A percentile compares a stretch with the other conserved stretches of the same genome.
phyloP scores from a whole-genome alignment of 2,113 vertebrate genomes.

The Ranitomeya variabilis region DNA sequence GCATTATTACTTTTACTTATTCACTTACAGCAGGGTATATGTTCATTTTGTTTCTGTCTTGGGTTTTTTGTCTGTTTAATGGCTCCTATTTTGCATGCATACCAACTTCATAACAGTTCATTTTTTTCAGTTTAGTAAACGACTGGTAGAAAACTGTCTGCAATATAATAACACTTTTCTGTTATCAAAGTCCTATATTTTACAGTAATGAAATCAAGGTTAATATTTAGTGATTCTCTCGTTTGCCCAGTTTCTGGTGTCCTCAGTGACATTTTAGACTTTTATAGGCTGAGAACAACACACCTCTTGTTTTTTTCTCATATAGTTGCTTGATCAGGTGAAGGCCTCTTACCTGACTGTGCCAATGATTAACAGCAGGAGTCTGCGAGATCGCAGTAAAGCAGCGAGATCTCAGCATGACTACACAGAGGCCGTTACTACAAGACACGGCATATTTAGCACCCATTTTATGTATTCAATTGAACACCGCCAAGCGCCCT shows the following conservation, averaged over 20 bases:
- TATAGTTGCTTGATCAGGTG: background rate
- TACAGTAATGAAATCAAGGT: background rate
- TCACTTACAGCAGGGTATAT: no score
- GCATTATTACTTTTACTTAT: no score
- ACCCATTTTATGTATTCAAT: background rate
- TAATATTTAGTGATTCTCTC: conserved; percentile 35
- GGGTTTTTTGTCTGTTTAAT: no score
- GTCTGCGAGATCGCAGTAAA: background rate
- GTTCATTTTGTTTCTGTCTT: no score
- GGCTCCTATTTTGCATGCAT: no score
- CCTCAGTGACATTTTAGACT: conserved; percentile 21
- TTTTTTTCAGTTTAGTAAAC: no score
- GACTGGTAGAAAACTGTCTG: background rate
- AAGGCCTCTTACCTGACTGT: conserved; percentile 3
- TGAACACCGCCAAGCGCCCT: no score
- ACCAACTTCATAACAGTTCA: no score
- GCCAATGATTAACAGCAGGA: conserved; percentile 35
- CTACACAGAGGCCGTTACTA: background rate
- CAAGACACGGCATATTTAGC: background rate
- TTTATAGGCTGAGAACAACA: conserved; percentile 16
- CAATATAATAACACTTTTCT: background rate
- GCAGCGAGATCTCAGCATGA: background rate
- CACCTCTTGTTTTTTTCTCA: conserved; percentile 11
- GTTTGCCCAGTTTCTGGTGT: conserved; percentile 21
- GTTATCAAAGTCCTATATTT: background rate